These are phyloP conservation scores for Eupithecia abbreviata DNA, from an alignment of 2,888 invertebrate genomes.

Conservation along the genomic window DNA sequence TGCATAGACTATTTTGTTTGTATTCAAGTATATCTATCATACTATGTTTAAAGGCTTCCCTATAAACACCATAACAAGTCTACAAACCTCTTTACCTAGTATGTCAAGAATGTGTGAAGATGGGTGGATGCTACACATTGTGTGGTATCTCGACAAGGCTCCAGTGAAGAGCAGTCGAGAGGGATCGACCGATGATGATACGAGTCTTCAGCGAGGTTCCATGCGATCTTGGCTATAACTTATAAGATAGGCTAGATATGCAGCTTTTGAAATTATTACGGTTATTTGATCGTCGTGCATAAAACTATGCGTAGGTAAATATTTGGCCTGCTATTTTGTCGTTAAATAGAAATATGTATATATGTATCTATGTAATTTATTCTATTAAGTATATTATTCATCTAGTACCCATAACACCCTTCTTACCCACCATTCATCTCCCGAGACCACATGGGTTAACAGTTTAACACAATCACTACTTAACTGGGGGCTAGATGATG, in stretches of 20 bases:
- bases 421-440: no score
- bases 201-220: not conserved
- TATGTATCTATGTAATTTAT: no score
- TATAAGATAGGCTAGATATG: not conserved
- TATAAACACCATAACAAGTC: not conserved
- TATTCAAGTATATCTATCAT: no score
- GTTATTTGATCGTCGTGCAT: not conserved
- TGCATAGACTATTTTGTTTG: no score
- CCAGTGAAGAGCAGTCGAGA: constrained; percentile 19
- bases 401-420: no score
- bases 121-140: constrained; percentile 26
- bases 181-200: constrained; percentile 16
- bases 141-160: constrained; percentile 19
- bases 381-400: no score
- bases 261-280: not conserved
- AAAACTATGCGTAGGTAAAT: not conserved
- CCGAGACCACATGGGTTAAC: no score
- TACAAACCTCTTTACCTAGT: constrained; percentile 8
- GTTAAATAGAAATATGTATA: no score
- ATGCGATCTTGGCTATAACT: not conserved
- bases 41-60: not conserved
- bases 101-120: constrained; percentile 28
- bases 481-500: no score
- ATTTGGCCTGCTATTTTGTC: not conserved
- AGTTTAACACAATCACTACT: no score